Percentiles rank a stretch among this genome's conserved stretches.
Conservation (phyloP, 2,888 invertebrate genomes). For the Apodemia hepburni region DNA sequence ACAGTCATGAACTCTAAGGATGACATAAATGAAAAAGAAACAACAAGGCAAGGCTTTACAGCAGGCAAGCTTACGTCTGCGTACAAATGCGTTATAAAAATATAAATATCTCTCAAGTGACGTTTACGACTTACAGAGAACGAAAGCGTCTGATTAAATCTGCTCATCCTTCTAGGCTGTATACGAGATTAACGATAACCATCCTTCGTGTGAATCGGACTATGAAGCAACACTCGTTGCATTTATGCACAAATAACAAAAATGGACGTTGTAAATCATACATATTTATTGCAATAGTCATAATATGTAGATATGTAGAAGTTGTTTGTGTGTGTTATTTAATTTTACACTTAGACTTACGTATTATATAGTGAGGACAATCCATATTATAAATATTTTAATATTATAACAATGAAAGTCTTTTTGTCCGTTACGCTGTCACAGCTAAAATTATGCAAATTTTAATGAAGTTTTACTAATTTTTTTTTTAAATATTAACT, state of each 20-base stretch:
- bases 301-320: too few relatives aligned
- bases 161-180: conserved; percentile 8
- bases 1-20: neutral
- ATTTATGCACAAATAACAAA: neutral
- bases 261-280: neutral
- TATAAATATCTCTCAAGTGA: conserved; percentile 16
- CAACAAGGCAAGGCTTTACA: conserved; percentile 4
- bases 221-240: conserved; percentile 4
- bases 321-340: too few relatives aligned
- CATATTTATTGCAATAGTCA: neutral
- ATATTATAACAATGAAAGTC: too few relatives aligned
- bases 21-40: neutral
- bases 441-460: too few relatives aligned
- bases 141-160: conserved; percentile 9
- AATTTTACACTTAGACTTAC: too few relatives aligned
- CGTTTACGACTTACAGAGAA: conserved; percentile 16
- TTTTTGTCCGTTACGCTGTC: too few relatives aligned
- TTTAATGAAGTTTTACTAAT: too few relatives aligned
- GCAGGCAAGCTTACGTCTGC: neutral
- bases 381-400: too few relatives aligned
- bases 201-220: conserved; percentile 5
- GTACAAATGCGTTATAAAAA: conserved; percentile 13
- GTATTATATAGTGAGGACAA: too few relatives aligned
- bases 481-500: too few relatives aligned
- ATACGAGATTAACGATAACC: conserved; percentile 2